Base-by-base conservation (phyloP, 2,888 invertebrate species). In the Altica lythri region DNA sequence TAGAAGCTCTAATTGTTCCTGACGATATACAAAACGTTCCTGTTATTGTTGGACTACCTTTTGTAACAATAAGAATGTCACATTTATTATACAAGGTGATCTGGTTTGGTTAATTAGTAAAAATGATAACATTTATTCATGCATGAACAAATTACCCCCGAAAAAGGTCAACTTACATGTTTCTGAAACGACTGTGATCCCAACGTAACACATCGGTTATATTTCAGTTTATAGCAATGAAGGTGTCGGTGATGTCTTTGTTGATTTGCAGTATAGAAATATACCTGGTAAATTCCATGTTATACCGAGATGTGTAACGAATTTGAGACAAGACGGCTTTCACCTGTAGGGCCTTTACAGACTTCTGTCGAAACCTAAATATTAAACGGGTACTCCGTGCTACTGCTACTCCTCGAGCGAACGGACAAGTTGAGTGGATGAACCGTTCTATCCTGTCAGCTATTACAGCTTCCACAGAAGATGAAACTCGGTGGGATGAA, bases 21-120 rank as follows among this genome's bases (percentile, higher is more conserved):
- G 60, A 64, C 34, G 2, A 45, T 22, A 47, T 54, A 12, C 60
- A 62, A 47, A 25, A 54, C 27, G 55, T 61, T 9, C 42, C 62
- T 2, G 22, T 62, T 18, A 62, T 64, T 27, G 42, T 62, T 6
- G 61, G 59, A 13, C 62, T 61, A 10, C 42, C 42, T 3, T 42
- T 42, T 13, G 12, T 42, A 18, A 42, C 12, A 43, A 57, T 30
- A 12, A 44, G 13, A 42, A 55, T 38, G 38, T 60, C 8, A 49
- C 48, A 1, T 48, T 60, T n/a, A 9, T 62, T 8, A 42, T 61
- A 8, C 16, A 18, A n/a, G 54, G 46, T 8, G 30, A 55, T 19
- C 53, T 59, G 32, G 25, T 61, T 9, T 25, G 42, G 3, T 14
- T 42, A 5, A 14, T 22, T 27, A 14, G 12, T 42, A 3, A 27